These are phyloP conservation scores for Sussaba pulchella DNA, from an alignment of 2,888 invertebrate genomes.

Conservation along the genomic window DNA sequence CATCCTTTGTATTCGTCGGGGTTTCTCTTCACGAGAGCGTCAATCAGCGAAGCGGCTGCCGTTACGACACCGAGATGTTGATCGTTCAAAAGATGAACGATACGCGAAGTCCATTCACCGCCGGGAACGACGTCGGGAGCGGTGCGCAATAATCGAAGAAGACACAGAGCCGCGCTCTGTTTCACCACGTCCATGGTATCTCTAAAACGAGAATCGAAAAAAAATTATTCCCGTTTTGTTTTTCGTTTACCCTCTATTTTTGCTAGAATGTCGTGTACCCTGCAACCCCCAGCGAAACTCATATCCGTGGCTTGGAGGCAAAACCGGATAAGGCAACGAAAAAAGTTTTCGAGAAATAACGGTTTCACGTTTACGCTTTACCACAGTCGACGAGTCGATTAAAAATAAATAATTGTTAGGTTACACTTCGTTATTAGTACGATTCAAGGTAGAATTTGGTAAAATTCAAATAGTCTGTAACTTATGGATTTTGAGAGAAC, in stretches of 20 bases:
- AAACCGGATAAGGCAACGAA: no score
- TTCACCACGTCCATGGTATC: conserved; percentile 99
- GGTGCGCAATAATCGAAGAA: conserved; percentile 96
- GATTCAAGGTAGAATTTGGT: no score
- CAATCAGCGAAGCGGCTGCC: conserved; percentile 98
- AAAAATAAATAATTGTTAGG: no score
- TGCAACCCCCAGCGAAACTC: conserved; percentile 43
- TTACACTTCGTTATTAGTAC: no score
- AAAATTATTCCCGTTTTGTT: neutral
- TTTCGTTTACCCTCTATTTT: neutral
- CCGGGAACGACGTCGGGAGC: conserved; percentile 98
- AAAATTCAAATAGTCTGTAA: no score
- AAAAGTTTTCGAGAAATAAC: no score
- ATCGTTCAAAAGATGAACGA: conserved; percentile 99
- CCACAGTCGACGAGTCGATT: no score
- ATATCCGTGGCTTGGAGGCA: no score
- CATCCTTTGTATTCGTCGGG: conserved; percentile 99
- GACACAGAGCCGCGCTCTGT: conserved; percentile 98
- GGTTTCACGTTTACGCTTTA: no score
- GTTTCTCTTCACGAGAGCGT: conserved; percentile 98
- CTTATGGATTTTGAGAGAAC: no score
- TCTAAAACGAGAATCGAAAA: conserved; percentile 82
- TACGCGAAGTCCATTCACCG: conserved; percentile 99
- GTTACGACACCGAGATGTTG: conserved; percentile 99
- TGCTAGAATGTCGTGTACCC: conserved; percentile 41